Evolutionary conservation across 2,888 invertebrate species (phyloP), one percentile per base, ranked within the genome.

Genomic region (Pristionchus fissidentatus): DNA sequence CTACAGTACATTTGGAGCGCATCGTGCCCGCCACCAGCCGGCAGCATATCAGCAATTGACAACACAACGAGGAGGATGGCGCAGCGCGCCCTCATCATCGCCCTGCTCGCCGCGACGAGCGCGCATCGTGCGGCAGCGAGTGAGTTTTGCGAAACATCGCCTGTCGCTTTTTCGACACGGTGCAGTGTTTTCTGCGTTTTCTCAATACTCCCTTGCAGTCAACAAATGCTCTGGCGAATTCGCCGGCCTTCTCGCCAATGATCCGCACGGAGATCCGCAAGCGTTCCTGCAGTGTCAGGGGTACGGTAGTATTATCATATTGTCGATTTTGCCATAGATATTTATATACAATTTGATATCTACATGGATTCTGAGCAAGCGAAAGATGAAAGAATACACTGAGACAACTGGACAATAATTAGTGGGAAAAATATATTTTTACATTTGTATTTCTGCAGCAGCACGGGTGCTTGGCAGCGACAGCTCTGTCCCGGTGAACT

Each of bases 401-500:
- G 22, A 26, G 8, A 13, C n/a, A 15, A 13, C n/a, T 62, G 52
- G 13, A 19, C 52, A 19, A 52, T 52, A 52, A 52, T 52, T 52
- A 52, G 13, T 52, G 52, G 22, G 13, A 19, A 22, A 19, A 19
- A 13, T 52, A 52, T 52, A 52, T 52, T 52, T 52, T 19, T 52
- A 19, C 26, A 38, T 79, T 29, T 5, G 10, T 0, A 41, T 79
- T 46, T 62, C 13, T 78, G 19, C 81, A 83, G 81, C 46, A 35
- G 49, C 41, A 62, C 32, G 32, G 66, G 81, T 8, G 81, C 62
- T 13, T 91, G 91, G 91, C 88, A 88, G 81, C 87, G 90, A 62
- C 89, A 88, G 84, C 83, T 89, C 32, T 92, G 92, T 73, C 92
- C 92, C 22, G 87, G 87, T 73, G 90, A 87, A 41, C 90, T 91